Evolutionary conservation across 2,113 vertebrate species (phyloP), one percentile per base, ranked within the genome.

Genomic region (Dasyornis broadbenti): DNA sequence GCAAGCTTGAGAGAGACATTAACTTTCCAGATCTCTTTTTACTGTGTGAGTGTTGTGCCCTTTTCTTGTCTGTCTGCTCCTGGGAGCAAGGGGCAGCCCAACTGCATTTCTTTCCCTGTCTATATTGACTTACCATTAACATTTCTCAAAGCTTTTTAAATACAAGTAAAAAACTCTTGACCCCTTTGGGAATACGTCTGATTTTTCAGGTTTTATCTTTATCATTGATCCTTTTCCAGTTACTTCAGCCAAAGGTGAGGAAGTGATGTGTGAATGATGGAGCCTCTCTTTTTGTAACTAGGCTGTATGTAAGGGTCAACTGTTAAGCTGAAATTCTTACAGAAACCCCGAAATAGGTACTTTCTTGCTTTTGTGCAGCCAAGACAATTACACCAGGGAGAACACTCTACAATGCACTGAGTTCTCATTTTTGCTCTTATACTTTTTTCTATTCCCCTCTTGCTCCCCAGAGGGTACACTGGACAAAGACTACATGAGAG

Each of bases 171-270:
- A 91, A 90, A 49, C 82, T 94, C 24, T 39, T 39, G 42, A 16
- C 28, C 15, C 49, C 71, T 94, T 69, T 89, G 83, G 72, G 71
- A 94, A 86, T 81, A 76, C 7, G 45, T 82, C 79, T 84, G 75
- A 52, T 86, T 93, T 86, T 94, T 92, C 52, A 84, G 60, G 56
- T 86, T 96, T 96, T 94, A 86, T 93, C 79, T 89, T 75, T 90
- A 60, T 54, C 40, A 68, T 75, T 96, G 92, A 89, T 93, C 37
- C 37, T 23, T 86, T 90, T 90, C 65, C 44, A 90, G 69, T 90
- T 93, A 83, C 82, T 78, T 93, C 53, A 86, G 80, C 80, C 65
- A 76, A 84, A 84, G 80, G 88, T 89, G 83, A 68, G 53, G 80
- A 89, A 90, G 47, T 50, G 79, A 39, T 83, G 71, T 60, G 69